Base-by-base conservation (phyloP, 2,888 invertebrate species). In the Cosmopolites sordidus region DNA sequence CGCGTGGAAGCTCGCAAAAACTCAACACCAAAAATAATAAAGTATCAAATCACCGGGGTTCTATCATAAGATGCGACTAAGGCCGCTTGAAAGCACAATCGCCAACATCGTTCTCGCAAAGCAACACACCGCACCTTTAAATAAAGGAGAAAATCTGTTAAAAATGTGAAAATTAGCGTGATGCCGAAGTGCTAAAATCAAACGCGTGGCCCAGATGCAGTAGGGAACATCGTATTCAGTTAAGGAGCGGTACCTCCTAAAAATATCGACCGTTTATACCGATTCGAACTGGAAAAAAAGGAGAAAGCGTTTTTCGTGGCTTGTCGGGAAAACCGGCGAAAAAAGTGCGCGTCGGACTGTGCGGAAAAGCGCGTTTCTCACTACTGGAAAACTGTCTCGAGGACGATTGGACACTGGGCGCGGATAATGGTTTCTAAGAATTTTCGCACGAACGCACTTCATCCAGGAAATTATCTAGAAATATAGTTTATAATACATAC, bases 281-380 rank as follows among this genome's bases (percentile, higher is more conserved):
- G 53, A 57, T 45, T 51, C 38, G 54, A 59, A 54, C 59, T 59
- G 59, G 59, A 59, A 59, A 58, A 56, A 27, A 16, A 16, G 18
- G 30, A 41, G 16, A 42, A 22, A 37, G 43, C 29, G 50, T 44
- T 56, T 56, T 54, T 54, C 57, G 44, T 48, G 48, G 51, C 29
- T 37, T 37, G n/a, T 43, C 30, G 37, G 50, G 43, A 48, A 51
- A 48, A 49, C 40, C 44, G 30, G 33, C n/a, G n/a, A n/a, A n/a
- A n/a, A n/a, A n/a, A n/a, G n/a, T n/a, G 8, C 5, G n/a, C 33
- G 33, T 22, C 8, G 22, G 22, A 22, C 22, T 8, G 22, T 22
- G 22, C 22, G 22, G 22, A 22, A 22, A 22, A 22, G 8, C 22
- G 22, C 22, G 22, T 22, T 22, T 22, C 8, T 22, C 22, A 8